phyloP scores from a whole-genome alignment of 2,797 vertebrate genomes.

The Pelochelys cantorii region DNA sequence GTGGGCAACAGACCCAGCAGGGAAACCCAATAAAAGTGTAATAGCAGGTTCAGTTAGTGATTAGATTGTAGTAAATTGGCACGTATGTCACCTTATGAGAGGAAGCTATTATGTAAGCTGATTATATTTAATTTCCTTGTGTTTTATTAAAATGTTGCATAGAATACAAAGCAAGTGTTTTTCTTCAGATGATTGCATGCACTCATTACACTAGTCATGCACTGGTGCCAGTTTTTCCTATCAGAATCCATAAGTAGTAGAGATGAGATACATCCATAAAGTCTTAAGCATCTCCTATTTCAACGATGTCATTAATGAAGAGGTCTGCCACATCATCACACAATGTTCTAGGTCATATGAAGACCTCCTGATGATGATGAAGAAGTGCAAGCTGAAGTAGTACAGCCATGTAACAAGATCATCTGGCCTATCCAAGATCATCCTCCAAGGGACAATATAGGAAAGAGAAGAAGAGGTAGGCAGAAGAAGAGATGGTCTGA shows the following conservation, averaged over 20 bases:
- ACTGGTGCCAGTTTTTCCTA: background rate
- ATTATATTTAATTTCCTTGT: constrained; percentile 58
- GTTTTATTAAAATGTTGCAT: constrained; percentile 54
- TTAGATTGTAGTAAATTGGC: constrained; percentile 53
- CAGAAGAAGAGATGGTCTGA: too few species aligned
- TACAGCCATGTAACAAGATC: too few species aligned
- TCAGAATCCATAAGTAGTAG: background rate
- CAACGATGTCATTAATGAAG: too few species aligned
- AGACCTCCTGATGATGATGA: too few species aligned
- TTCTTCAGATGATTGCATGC: background rate
- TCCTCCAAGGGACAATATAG: too few species aligned
- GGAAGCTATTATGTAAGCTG: constrained; percentile 55
- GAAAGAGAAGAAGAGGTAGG: too few species aligned
- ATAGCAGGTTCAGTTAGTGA: constrained; percentile 49
- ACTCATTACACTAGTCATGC: background rate
- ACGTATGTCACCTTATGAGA: constrained; percentile 42
- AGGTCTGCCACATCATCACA: too few species aligned
- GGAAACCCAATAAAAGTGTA: constrained; percentile 35
- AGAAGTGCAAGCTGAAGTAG: too few species aligned
- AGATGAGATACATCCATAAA: too few species aligned
- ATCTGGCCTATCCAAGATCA: too few species aligned
- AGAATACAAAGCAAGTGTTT: constrained; percentile 16
- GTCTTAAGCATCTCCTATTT: too few species aligned
- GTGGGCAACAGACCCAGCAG: constrained; percentile 41
- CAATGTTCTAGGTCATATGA: too few species aligned